A percentile compares a stretch with the other conserved stretches of the same genome.
Conservation (phyloP, 1,140 invertebrate genomes). For the Brachionus paranguensis region DNA sequence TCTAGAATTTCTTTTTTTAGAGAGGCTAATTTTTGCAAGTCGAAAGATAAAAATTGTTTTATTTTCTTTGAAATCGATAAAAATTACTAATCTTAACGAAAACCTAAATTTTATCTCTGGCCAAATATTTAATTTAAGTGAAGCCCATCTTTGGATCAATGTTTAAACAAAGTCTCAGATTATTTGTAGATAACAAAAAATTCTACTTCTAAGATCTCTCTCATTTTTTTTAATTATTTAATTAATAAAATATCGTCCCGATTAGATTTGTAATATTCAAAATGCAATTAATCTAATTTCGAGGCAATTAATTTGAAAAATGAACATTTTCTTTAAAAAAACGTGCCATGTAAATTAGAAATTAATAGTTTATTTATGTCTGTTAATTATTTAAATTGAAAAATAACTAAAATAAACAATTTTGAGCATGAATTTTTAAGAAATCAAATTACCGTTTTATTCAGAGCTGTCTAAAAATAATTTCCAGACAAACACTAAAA, state of each 20-base stretch:
- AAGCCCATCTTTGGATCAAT: background rate
- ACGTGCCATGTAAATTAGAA: no score
- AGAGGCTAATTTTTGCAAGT: background rate
- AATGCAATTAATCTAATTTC: background rate
- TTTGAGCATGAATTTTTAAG: background rate
- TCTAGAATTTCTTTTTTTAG: no score
- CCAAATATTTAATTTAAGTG: background rate
- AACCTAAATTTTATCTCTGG: background rate
- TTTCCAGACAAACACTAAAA: background rate
- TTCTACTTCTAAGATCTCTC: background rate
- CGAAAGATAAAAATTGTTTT: background rate
- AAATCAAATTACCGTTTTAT: background rate
- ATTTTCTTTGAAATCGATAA: background rate
- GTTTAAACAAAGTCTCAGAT: background rate
- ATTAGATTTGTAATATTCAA: background rate
- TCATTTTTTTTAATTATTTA: background rate
- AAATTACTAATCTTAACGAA: background rate
- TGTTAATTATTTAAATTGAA: background rate
- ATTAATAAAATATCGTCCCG: background rate
- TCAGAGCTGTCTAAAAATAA: background rate
- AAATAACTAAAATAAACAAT: background rate
- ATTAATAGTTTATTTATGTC: no score
- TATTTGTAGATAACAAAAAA: background rate
- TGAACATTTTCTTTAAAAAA: background rate
- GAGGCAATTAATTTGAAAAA: background rate